A percentile compares a stretch with the other conserved stretches of the same genome.
Evolutionary conservation across 1,140 invertebrate genomes (phyloP).

Genomic region (Cyrtorhinus lividipennis): DNA sequence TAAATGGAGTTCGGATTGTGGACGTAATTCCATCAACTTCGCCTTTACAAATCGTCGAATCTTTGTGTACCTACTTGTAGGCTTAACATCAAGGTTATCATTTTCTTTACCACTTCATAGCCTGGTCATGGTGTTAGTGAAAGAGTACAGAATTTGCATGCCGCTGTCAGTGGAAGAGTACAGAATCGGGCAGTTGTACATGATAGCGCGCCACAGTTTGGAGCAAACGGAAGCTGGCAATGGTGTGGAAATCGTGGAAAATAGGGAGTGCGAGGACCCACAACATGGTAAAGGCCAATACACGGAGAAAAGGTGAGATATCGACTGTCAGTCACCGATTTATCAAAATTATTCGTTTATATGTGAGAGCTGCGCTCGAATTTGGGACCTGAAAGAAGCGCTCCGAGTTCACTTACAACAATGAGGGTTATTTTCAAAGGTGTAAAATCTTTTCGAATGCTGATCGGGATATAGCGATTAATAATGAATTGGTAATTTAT

Average conservation of each 20-base stretch:
- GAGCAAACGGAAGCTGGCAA: conserved; percentile 80
- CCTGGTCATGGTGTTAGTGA: conserved; percentile 68
- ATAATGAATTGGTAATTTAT: too few species aligned
- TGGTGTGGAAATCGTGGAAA: conserved; percentile 82
- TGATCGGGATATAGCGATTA: too few species aligned
- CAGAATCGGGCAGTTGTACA: conserved; percentile 79
- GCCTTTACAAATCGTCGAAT: too few species aligned
- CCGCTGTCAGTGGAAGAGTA: conserved; percentile 86
- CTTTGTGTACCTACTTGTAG: too few species aligned
- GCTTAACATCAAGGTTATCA: too few species aligned
- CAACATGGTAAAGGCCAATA: conserved; percentile 70
- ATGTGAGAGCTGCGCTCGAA: conserved; percentile 25
- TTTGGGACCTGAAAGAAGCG: conserved; percentile 25
- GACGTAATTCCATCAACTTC: too few species aligned
- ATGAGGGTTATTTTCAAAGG: too few species aligned
- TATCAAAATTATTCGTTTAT: neutral
- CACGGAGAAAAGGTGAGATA: conserved; percentile 63
- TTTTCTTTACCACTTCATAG: too few species aligned
- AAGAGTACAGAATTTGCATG: conserved; percentile 87
- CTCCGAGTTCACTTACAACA: conserved; percentile 23
- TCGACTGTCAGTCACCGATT: too few species aligned
- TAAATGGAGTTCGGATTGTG: too few species aligned
- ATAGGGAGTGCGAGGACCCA: conserved; percentile 61
- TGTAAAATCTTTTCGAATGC: too few species aligned
- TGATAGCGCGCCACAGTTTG: conserved; percentile 84